Conservation (phyloP, 2,797 vertebrate genomes). For the Clarias fuscus region DNA sequence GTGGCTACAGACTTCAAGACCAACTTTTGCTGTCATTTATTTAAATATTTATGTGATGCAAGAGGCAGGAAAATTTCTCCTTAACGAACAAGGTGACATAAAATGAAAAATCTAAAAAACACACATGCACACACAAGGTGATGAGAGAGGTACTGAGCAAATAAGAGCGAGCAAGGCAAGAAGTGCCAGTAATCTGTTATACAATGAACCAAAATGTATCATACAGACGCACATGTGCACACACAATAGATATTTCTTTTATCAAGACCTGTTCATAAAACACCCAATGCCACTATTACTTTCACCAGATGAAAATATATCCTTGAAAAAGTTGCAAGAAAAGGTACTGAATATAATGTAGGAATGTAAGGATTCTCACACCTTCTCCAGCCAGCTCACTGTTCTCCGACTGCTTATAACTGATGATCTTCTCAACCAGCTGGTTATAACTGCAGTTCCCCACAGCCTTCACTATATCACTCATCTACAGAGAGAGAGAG, state of each 20-base stretch:
- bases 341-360: conserved; percentile 2
- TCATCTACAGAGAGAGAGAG: conserved; percentile 77
- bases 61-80: conserved; percentile 30
- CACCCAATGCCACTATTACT: background rate
- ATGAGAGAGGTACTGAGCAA: background rate
- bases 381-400: conserved; percentile 96
- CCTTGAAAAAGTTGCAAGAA: background rate
- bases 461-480: conserved; percentile 93
- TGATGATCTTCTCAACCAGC: conserved; percentile 98
- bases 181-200: background rate
- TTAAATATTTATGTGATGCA: conserved; percentile 47
- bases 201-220: background rate
- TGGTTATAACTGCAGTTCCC: conserved; percentile 99
- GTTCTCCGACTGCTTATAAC: conserved; percentile 94
- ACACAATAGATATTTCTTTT: background rate
- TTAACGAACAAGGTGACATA: background rate
- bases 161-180: background rate
- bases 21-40: conserved; percentile 30
- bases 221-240: background rate
- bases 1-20: background rate
- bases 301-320: background rate
- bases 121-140: too few species aligned
- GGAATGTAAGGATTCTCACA: conserved; percentile 65
- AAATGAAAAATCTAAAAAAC: background rate
- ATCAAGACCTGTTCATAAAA: background rate